Evolutionary conservation across 2,113 vertebrate genomes (phyloP).

Genomic region (Eptesicus fuscus): DNA sequence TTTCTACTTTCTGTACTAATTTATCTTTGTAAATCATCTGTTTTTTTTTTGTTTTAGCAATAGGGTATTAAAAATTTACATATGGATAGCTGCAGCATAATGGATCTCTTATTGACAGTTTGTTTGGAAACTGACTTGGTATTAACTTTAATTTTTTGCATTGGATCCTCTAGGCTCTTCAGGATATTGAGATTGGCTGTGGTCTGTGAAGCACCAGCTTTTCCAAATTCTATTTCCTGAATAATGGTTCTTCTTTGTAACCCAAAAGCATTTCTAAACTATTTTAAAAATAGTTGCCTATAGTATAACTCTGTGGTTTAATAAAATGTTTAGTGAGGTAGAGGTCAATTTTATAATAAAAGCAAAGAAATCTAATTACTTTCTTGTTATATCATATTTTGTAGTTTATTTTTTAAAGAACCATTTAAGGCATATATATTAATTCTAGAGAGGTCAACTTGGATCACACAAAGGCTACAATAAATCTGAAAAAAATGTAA

Average conservation of each 20-base stretch:
- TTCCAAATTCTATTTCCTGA: background rate
- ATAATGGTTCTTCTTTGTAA: background rate
- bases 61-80: background rate
- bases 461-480: background rate
- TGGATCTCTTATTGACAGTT: background rate
- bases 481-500: slow-evolving; percentile 3
- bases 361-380: background rate
- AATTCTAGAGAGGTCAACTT: background rate
- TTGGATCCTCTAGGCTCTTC: background rate
- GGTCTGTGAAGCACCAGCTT: background rate
- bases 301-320: background rate
- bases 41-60: background rate
- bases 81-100: background rate
- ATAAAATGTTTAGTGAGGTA: background rate
- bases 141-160: background rate
- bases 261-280: background rate
- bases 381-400: slow-evolving; percentile 17
- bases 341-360: slow-evolving; percentile 29
- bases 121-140: background rate
- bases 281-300: slow-evolving; percentile 1
- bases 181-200: background rate
- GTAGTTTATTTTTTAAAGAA: background rate
- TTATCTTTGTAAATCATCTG: background rate
- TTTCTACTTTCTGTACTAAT: slow-evolving; percentile 8
- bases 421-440: slow-evolving; percentile 7